These are phyloP conservation scores for Hyperoodon ampullatus DNA, from an alignment of 2,113 vertebrate species.

Conservation along the genomic window DNA sequence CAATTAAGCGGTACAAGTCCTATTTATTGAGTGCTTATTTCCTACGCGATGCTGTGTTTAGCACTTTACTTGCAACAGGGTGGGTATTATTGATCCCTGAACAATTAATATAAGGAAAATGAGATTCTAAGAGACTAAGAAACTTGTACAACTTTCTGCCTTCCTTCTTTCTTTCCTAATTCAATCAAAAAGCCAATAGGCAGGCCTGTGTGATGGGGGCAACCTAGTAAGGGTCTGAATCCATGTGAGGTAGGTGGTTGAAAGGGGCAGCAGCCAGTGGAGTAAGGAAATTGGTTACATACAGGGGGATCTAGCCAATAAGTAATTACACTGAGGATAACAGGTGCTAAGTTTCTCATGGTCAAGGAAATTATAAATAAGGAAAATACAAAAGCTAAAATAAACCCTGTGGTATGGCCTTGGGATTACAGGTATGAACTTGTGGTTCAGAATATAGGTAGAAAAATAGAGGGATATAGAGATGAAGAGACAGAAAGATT, in stretches of 20 bases:
- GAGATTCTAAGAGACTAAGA: background rate
- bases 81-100: background rate
- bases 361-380: background rate
- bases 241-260: background rate
- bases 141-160: background rate
- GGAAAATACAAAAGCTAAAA: background rate
- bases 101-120: background rate
- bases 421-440: background rate
- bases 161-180: background rate
- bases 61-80: background rate
- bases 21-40: conserved; percentile 8
- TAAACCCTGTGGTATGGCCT: background rate
- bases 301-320: background rate
- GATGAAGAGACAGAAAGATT: background rate
- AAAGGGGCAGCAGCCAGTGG: background rate
- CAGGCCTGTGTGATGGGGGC: background rate
- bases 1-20: background rate
- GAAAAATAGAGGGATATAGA: background rate
- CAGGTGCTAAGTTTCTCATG: background rate
- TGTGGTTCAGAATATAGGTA: background rate
- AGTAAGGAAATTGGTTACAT: background rate
- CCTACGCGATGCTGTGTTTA: background rate
- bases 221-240: background rate
- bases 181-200: background rate
- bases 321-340: background rate